Evolutionary conservation across 2,888 invertebrate genomes (phyloP).

Genomic region (Automeris io): DNA sequence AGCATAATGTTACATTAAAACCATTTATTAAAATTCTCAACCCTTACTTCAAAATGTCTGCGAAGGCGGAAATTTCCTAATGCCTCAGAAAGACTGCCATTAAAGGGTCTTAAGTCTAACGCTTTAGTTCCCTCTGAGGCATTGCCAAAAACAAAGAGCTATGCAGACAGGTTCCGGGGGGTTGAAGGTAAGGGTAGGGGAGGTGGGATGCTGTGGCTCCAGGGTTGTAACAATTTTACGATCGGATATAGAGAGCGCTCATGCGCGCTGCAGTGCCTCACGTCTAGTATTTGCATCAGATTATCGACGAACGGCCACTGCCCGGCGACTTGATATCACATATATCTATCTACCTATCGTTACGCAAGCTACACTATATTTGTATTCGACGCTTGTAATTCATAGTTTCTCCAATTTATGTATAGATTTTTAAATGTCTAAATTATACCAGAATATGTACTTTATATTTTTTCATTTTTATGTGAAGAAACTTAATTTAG

Average conservation of each 20-base stretch:
- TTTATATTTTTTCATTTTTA: no score
- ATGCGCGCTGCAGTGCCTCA: constrained; percentile 59
- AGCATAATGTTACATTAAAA: constrained; percentile 11
- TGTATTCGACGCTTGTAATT: no score
- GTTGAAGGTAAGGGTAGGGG: constrained; percentile 23
- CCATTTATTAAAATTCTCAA: constrained; percentile 45
- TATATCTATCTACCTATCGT: not conserved
- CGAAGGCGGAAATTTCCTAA: constrained; percentile 42
- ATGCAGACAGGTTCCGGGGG: constrained; percentile 48
- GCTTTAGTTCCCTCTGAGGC: constrained; percentile 54
- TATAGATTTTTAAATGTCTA: no score
- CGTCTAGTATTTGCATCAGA: constrained; percentile 66
- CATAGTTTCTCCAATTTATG: no score
- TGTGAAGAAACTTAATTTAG: no score
- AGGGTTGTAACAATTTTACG: constrained; percentile 70
- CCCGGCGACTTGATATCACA: constrained; percentile 10
- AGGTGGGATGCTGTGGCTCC: constrained; percentile 30
- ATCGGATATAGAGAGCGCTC: constrained; percentile 66
- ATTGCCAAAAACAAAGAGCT: constrained; percentile 71
- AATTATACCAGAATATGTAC: no score
- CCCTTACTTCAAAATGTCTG: constrained; percentile 36
- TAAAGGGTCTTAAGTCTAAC: constrained; percentile 69
- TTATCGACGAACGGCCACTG: constrained; percentile 49
- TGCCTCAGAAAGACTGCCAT: constrained; percentile 58
- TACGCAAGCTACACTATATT: not conserved